A percentile compares a stretch with the other conserved stretches of the same genome.
phyloP scores from a whole-genome alignment of 2,113 vertebrate genomes.

The Corydoras sp. region DNA sequence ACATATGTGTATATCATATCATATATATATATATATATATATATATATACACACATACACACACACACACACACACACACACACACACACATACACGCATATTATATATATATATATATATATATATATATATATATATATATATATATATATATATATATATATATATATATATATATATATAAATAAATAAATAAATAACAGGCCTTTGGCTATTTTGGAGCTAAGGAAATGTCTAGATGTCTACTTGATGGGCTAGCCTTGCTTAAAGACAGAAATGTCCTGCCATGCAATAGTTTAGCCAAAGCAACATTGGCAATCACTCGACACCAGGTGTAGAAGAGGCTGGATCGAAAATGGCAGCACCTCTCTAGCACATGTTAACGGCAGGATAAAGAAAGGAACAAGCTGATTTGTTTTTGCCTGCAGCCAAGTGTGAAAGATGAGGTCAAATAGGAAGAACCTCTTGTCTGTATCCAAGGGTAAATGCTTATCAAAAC shows the following conservation, averaged over 20 bases:
- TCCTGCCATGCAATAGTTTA: constrained; percentile 2
- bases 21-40: no score
- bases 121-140: no score
- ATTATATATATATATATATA: no score
- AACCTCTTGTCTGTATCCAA: constrained; percentile 55
- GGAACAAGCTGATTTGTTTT: constrained; percentile 60
- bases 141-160: no score
- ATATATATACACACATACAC: no score
- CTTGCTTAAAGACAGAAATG: not conserved
- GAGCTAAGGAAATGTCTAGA: constrained; percentile 11
- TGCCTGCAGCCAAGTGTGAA: constrained; percentile 40
- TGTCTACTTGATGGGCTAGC: not conserved
- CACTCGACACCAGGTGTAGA: constrained; percentile 6
- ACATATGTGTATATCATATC: no score
- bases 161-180: no score
- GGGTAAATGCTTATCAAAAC: constrained; percentile 65
- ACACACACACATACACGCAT: no score
- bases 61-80: no score
- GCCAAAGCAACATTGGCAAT: not conserved
- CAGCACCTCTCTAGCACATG: constrained; percentile 2
- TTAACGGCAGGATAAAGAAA: constrained; percentile 38
- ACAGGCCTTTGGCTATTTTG: no score
- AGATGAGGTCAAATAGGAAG: constrained; percentile 68
- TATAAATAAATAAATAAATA: no score
- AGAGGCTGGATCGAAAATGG: not conserved